These are phyloP conservation scores for Donacobius atricapilla DNA, from an alignment of 2,113 vertebrate genomes.

Conservation along the genomic window DNA sequence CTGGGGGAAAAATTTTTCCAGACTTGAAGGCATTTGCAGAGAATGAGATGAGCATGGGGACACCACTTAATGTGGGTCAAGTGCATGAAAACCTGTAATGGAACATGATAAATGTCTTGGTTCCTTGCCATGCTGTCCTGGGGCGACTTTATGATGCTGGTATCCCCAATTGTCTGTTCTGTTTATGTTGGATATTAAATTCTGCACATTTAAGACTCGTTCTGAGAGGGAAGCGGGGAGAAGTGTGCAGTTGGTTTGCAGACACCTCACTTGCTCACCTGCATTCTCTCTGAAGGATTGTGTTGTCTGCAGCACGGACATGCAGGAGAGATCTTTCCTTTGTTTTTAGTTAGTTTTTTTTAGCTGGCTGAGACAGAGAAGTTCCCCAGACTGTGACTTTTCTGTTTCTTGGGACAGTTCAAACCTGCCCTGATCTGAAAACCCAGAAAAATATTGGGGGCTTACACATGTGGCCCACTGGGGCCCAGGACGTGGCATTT, in stretches of 20 bases:
- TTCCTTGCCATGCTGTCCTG: not conserved
- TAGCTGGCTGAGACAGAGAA: not conserved
- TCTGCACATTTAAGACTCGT: not conserved
- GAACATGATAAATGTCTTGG: not conserved
- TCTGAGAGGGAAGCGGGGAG: not conserved
- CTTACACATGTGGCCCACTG: not conserved
- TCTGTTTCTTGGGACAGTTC: not conserved
- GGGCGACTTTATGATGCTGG: not conserved
- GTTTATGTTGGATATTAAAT: not conserved
- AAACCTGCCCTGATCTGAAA: not conserved
- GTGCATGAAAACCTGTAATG: not conserved
- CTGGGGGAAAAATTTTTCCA: not conserved
- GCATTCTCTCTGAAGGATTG: not conserved
- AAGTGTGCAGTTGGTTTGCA: not conserved
- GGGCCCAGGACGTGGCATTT: not conserved
- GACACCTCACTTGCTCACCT: not conserved
- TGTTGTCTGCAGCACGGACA: not conserved
- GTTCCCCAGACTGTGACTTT: not conserved
- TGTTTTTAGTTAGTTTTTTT: not conserved
- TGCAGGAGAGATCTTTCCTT: not conserved
- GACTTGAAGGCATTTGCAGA: not conserved
- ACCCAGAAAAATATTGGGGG: not conserved
- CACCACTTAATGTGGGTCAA: not conserved
- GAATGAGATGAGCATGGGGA: not conserved
- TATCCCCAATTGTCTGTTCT: not conserved